Conservation (phyloP, 2,797 vertebrate genomes). For the Rhynchotus rufescens region DNA sequence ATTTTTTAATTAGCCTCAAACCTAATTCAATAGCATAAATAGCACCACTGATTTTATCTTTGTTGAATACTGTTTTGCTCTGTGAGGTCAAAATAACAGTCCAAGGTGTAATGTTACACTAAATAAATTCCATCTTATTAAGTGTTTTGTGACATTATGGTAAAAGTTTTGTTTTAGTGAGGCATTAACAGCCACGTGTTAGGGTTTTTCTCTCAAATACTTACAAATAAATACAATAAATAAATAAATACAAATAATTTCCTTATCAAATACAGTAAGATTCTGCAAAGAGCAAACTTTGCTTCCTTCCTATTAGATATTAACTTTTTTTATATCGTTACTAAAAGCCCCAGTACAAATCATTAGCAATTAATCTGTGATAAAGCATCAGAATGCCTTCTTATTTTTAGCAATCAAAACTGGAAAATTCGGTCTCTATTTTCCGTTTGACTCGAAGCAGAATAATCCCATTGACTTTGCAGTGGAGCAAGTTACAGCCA, state of each 20-base stretch:
- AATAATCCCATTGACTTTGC: background rate
- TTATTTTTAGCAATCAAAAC: background rate
- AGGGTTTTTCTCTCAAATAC: background rate
- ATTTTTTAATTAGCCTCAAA: background rate
- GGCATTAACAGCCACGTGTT: background rate
- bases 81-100: background rate
- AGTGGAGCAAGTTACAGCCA: background rate
- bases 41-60: background rate
- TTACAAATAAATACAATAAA: too few relatives aligned
- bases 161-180: background rate
- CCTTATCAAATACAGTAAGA: background rate
- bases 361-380: background rate
- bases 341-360: background rate
- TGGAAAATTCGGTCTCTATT: background rate
- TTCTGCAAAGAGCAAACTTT: background rate
- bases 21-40: background rate
- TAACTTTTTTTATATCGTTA: background rate
- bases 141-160: background rate
- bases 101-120: background rate
- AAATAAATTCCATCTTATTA: background rate
- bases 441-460: background rate
- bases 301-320: background rate
- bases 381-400: fast-evolving
- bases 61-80: background rate
- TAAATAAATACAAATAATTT: background rate